A percentile compares a stretch with the other conserved stretches of the same genome.
These are phyloP conservation scores for Coracias cyanogaster DNA, from an alignment of 2,797 vertebrate species.

Conservation along the genomic window DNA sequence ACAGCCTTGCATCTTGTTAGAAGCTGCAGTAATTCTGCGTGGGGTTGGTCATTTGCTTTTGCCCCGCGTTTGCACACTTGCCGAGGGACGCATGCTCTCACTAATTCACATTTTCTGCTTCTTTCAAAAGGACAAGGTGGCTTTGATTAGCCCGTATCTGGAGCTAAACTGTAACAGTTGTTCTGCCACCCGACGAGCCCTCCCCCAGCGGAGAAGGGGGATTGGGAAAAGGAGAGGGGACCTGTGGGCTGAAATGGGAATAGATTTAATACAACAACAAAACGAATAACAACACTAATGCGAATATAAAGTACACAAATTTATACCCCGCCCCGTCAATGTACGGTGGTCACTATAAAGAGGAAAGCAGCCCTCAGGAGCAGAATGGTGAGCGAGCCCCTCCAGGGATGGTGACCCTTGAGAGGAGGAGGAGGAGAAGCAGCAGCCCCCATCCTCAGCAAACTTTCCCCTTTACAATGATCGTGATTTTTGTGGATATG, in stretches of 20 bases:
- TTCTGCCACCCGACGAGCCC: background rate
- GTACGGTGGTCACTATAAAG: no score
- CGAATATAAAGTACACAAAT: background rate
- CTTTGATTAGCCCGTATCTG: background rate
- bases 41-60: background rate
- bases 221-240: background rate
- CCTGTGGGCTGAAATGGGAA: background rate
- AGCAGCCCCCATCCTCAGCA: background rate
- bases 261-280: background rate
- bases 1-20: background rate
- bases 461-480: background rate
- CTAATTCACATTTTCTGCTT: background rate
- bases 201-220: background rate
- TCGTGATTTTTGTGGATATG: background rate
- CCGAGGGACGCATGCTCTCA: fast-evolving
- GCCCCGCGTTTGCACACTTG: fast-evolving
- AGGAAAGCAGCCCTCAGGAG: background rate
- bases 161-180: background rate
- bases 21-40: fast-evolving
- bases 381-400: background rate
- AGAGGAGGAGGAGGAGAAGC: background rate
- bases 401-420: background rate
- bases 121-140: background rate
- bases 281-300: background rate
- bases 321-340: background rate